Evolutionary conservation across 1,140 invertebrate species (phyloP).

Genomic region (Drosophila carrolli): DNA sequence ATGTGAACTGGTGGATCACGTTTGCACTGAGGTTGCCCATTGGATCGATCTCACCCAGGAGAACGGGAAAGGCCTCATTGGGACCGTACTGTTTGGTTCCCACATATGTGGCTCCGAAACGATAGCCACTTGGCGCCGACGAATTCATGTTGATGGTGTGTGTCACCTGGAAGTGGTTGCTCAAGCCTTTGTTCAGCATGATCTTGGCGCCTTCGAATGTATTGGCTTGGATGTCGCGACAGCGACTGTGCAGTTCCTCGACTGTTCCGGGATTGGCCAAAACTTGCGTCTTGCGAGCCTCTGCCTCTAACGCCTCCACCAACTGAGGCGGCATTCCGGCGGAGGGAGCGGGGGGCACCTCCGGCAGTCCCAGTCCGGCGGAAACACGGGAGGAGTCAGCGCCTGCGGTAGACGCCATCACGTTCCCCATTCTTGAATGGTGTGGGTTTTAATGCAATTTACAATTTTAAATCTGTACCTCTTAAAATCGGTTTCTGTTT

Average conservation of each 20-base stretch:
- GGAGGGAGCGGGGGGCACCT: constrained; percentile 11
- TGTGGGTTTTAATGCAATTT: background rate
- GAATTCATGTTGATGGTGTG: constrained; percentile 96
- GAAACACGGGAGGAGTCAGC: background rate
- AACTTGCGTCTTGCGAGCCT: constrained; percentile 37
- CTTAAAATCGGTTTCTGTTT: constrained; percentile 12
- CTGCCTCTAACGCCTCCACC: constrained; percentile 32
- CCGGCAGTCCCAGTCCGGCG: constrained; percentile 26
- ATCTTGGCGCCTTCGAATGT: constrained; percentile 99
- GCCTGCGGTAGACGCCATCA: constrained; percentile 86
- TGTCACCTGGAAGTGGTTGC: constrained; percentile 99
- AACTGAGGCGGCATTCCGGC: constrained; percentile 83
- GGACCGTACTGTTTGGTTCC: constrained; percentile 93
- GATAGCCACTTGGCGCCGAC: constrained; percentile 94
- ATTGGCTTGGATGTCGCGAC: constrained; percentile 98
- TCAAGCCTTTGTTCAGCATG: constrained; percentile 97
- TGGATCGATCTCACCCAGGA: constrained; percentile 98
- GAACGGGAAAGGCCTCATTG: constrained; percentile 95
- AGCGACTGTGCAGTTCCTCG: constrained; percentile 98
- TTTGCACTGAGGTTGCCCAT: constrained; percentile 98
- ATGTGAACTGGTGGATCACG: constrained; percentile 95
- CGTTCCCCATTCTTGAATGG: constrained; percentile 86
- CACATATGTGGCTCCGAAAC: constrained; percentile 98
- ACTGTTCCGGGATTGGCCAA: constrained; percentile 95
- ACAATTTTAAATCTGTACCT: constrained; percentile 11